A percentile compares a stretch with the other conserved stretches of the same genome.
Conservation (phyloP, 2,113 vertebrate genomes). For the Leptobrachium ailaonicum region DNA sequence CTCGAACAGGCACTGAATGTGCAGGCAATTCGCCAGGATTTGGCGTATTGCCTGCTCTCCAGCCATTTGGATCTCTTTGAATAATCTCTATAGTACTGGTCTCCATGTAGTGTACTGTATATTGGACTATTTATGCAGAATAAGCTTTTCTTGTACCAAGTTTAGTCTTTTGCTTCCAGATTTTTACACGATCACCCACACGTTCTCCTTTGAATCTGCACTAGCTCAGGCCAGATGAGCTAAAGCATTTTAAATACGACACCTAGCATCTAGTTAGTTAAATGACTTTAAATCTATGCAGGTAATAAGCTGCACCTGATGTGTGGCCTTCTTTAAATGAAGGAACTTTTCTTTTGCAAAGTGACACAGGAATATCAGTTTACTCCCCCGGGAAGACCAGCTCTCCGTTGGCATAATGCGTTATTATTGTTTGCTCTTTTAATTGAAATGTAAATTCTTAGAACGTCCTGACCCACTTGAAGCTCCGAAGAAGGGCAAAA, state of each 20-base stretch:
- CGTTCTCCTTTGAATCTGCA: background rate
- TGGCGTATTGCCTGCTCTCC: no score
- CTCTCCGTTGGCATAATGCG: slow-evolving; percentile 89
- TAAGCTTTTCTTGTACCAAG: background rate
- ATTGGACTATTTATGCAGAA: background rate
- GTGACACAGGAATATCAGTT: slow-evolving; percentile 85
- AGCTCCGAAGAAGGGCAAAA: slow-evolving; percentile 78
- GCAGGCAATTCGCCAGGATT: no score
- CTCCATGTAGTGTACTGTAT: background rate
- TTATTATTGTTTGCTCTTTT: slow-evolving; percentile 90
- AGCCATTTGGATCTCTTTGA: no score
- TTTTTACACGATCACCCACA: slow-evolving; percentile 1
- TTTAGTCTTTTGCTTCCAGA: slow-evolving; percentile 2
- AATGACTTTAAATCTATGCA: slow-evolving; percentile 70
- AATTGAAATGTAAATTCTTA: slow-evolving; percentile 99
- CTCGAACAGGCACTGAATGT: no score
- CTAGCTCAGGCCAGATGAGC: slow-evolving; percentile 3
- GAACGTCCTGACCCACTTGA: slow-evolving; percentile 87
- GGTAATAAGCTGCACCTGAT: slow-evolving; percentile 80
- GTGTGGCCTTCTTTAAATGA: slow-evolving; percentile 85
- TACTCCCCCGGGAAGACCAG: slow-evolving; percentile 79
- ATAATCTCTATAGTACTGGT: no score
- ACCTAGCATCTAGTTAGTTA: slow-evolving; percentile 54
- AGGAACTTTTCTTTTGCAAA: slow-evolving; percentile 91
- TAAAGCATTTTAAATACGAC: slow-evolving; percentile 14